These are phyloP conservation scores for Passer domesticus DNA, from an alignment of 2,113 vertebrate genomes.

Conservation along the genomic window DNA sequence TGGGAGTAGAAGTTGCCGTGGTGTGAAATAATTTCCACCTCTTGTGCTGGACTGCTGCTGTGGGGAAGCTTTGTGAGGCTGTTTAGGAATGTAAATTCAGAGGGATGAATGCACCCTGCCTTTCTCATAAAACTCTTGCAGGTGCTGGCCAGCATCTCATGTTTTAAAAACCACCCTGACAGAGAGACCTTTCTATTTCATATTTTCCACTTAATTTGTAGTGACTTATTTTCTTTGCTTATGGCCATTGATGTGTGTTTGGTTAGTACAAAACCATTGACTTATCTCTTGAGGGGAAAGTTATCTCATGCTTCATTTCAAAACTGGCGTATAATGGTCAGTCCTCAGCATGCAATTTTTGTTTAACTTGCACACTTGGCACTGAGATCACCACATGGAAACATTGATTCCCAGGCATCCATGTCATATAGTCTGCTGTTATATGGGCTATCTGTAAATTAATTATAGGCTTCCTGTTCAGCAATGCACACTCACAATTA, in stretches of 20 bases:
- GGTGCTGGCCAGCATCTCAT: background rate
- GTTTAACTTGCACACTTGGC: slow-evolving; percentile 25
- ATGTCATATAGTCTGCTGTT: background rate
- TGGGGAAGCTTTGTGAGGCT: fast-evolving
- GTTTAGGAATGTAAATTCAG: background rate
- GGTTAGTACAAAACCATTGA: slow-evolving; percentile 15
- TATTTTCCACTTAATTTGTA: slow-evolving; percentile 54
- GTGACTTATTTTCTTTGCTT: slow-evolving; percentile 56
- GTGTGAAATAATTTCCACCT: background rate
- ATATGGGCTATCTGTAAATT: background rate
- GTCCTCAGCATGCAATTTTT: slow-evolving; percentile 1
- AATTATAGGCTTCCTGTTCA: background rate
- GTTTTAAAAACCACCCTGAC: background rate
- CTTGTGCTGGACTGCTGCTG: background rate
- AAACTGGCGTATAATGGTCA: slow-evolving; percentile 5
- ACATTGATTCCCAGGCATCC: background rate
- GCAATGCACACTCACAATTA: background rate
- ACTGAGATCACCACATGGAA: background rate
- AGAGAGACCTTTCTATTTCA: slow-evolving; percentile 28
- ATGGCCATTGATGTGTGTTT: background rate
- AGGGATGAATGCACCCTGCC: background rate
- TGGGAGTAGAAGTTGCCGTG: background rate
- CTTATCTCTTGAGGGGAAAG: slow-evolving; percentile 25
- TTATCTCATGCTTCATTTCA: slow-evolving; percentile 37
- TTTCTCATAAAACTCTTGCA: background rate